phyloP scores from a whole-genome alignment of 2,113 vertebrate species.

The Platichthys stellatus region DNA sequence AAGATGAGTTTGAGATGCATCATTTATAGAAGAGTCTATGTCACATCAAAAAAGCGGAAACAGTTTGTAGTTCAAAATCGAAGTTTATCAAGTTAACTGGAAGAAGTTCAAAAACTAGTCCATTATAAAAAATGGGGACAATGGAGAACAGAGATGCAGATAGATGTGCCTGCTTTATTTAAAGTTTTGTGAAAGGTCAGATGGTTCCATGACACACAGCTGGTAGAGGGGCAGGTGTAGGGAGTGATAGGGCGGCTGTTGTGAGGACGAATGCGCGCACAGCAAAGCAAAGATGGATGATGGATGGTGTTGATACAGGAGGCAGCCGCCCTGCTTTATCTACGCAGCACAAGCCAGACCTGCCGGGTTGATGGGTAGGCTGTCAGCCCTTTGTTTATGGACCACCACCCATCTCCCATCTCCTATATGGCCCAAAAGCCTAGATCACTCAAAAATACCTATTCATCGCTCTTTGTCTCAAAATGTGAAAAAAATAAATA shows the following conservation, averaged over 20 bases:
- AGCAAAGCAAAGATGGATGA: slow-evolving; percentile 80
- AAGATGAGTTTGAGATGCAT: slow-evolving; percentile 48
- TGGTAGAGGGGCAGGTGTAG: slow-evolving; percentile 62
- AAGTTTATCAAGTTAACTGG: slow-evolving; percentile 8
- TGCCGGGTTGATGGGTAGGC: slow-evolving; percentile 84
- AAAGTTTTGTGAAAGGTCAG: slow-evolving; percentile 30
- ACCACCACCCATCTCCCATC: slow-evolving; percentile 81
- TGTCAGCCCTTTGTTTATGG: slow-evolving; percentile 85
- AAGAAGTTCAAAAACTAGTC: slow-evolving; percentile 14
- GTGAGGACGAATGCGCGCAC: slow-evolving; percentile 48
- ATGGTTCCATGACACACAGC: slow-evolving; percentile 27
- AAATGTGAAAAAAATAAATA: slow-evolving; percentile 39
- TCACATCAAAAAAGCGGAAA: slow-evolving; percentile 12
- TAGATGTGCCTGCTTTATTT: neutral
- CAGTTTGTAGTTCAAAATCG: neutral
- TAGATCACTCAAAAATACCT: slow-evolving; percentile 73
- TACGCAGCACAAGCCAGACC: slow-evolving; percentile 81
- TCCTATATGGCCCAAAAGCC: slow-evolving; percentile 61
- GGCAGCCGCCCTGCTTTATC: slow-evolving; percentile 81
- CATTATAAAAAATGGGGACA: neutral
- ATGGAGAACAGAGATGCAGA: neutral
- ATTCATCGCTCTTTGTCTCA: slow-evolving; percentile 42
- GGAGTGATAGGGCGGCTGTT: slow-evolving; percentile 55
- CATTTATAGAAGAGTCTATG: slow-evolving; percentile 32
- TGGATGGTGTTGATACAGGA: slow-evolving; percentile 84